phyloP scores from a whole-genome alignment of 2,113 vertebrate genomes.

The Bubo bubo region DNA sequence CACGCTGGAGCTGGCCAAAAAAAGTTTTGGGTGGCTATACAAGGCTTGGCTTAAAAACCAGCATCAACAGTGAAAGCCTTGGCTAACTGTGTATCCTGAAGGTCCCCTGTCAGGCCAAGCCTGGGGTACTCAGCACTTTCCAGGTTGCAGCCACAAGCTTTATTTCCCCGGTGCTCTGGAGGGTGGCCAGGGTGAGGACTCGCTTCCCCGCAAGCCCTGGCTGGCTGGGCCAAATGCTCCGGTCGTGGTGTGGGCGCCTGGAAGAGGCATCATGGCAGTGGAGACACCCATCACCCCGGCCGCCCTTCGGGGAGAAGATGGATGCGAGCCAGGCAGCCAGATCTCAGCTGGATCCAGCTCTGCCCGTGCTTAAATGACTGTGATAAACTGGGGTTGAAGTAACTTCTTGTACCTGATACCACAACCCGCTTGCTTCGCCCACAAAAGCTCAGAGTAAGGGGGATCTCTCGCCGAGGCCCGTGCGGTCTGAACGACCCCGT shows the following conservation, averaged over 20 bases:
- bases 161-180: neutral
- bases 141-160: neutral
- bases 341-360: neutral
- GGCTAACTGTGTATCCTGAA: neutral
- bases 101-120: accelerated
- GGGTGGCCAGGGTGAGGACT: neutral
- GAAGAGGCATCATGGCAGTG: accelerated
- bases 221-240: neutral
- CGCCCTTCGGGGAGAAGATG: neutral
- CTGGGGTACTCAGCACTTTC: neutral
- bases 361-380: accelerated
- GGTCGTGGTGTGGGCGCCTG: accelerated
- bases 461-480: accelerated
- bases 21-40: neutral
- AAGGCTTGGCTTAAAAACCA: neutral
- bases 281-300: neutral
- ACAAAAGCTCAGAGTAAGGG: neutral
- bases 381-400: accelerated
- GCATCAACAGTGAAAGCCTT: neutral
- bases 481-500: accelerated
- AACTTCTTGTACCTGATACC: neutral
- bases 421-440: accelerated
- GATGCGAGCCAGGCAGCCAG: neutral
- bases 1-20: accelerated
- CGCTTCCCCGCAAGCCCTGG: accelerated